Percentiles rank a stretch among this genome's conserved stretches.
These are phyloP conservation scores for Drosophila pallidifrons DNA, from an alignment of 1,140 invertebrate genomes.

Conservation along the genomic window DNA sequence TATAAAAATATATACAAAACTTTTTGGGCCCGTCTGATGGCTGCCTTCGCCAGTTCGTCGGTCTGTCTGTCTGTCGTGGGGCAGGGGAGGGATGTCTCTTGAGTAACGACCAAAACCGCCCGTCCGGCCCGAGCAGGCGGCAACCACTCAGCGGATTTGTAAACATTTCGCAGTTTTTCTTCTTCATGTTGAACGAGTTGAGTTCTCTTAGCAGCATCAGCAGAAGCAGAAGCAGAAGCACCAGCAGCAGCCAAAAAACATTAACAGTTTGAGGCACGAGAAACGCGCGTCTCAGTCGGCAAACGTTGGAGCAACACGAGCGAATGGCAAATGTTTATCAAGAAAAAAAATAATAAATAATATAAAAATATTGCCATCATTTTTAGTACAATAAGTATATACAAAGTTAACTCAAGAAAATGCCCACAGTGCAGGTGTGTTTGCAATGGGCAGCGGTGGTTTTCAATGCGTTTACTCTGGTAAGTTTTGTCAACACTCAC, in stretches of 20 bases:
- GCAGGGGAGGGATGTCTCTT: constrained; percentile 55
- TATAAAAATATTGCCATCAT: constrained; percentile 15
- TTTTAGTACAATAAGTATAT: constrained; percentile 15
- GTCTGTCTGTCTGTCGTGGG: neutral
- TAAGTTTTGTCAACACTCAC: constrained; percentile 38
- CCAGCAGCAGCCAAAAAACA: constrained; percentile 34
- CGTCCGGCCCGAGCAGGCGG: constrained; percentile 30
- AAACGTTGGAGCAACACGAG: constrained; percentile 26
- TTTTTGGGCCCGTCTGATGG: constrained; percentile 20
- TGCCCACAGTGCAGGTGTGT: constrained; percentile 70
- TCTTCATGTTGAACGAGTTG: constrained; percentile 45
- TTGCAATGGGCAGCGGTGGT: constrained; percentile 71
- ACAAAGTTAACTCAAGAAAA: constrained; percentile 24
- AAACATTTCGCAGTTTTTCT: constrained; percentile 70
- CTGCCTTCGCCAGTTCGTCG: neutral
- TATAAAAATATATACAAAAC: constrained; percentile 67
- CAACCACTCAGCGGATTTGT: constrained; percentile 76
- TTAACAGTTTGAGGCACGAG: constrained; percentile 69
- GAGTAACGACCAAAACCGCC: constrained; percentile 57
- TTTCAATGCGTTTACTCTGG: constrained; percentile 69
- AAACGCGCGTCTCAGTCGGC: constrained; percentile 54
- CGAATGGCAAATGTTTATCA: constrained; percentile 26
- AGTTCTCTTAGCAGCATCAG: constrained; percentile 37
- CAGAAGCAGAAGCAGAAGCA: constrained; percentile 11
- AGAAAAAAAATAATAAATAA: constrained; percentile 22